A percentile compares a stretch with the other conserved stretches of the same genome.
These are phyloP conservation scores for Morinoia aosen DNA, from an alignment of 2,888 invertebrate species.

Conservation along the genomic window DNA sequence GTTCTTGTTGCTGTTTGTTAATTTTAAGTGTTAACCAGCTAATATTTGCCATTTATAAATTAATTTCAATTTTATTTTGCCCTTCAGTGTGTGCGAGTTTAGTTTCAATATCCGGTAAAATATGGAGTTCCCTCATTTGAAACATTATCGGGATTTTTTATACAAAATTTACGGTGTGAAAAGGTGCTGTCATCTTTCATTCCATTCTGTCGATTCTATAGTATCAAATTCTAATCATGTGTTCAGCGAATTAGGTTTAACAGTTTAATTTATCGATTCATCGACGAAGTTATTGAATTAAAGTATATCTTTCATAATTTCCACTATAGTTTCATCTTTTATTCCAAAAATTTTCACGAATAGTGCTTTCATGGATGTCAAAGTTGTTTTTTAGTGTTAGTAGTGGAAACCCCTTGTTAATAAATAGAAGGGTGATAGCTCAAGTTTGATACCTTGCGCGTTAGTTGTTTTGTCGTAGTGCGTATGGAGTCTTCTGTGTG, in stretches of 20 bases:
- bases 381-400: neutral
- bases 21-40: neutral
- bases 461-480: slow-evolving; percentile 12
- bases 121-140: neutral
- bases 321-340: neutral
- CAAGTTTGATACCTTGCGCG: slow-evolving; percentile 4
- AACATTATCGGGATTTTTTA: neutral
- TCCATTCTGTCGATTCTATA: neutral
- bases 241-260: neutral
- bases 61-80: neutral
- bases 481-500: neutral
- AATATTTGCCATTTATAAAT: slow-evolving; percentile 35
- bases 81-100: neutral
- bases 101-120: neutral
- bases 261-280: neutral
- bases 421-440: neutral
- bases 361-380: slow-evolving; percentile 33
- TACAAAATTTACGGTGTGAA: neutral
- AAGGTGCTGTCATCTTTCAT: neutral
- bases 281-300: neutral
- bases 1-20: slow-evolving; percentile 27
- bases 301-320: neutral
- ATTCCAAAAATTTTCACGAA: neutral
- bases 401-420: slow-evolving; percentile 23
- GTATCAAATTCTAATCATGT: neutral